Conservation (phyloP, 2,888 invertebrate species). For the Asteroscopus sphinx region DNA sequence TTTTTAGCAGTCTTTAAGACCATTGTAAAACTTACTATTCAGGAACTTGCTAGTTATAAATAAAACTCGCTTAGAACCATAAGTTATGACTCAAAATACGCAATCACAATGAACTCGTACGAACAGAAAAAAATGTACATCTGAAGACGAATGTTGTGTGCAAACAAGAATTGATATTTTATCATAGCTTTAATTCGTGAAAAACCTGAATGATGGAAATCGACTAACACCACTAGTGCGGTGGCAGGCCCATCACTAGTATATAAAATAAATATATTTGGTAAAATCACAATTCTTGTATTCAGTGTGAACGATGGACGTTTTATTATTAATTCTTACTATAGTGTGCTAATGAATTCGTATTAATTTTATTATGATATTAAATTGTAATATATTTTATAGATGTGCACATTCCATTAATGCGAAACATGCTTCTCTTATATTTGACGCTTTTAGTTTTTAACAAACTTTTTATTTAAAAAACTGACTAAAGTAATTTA, state of each 20-base stretch:
- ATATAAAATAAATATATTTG: conserved; percentile 38
- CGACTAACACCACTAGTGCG: conserved; percentile 52
- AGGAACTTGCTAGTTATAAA: background rate
- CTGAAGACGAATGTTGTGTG: conserved; percentile 65
- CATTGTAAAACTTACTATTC: conserved; percentile 8
- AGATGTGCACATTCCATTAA: conserved; percentile 86
- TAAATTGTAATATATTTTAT: conserved; percentile 87
- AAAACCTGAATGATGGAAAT: conserved; percentile 35
- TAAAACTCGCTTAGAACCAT: background rate
- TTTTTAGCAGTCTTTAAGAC: conserved; percentile 29
- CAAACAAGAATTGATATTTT: conserved; percentile 67
- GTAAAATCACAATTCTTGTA: conserved; percentile 78
- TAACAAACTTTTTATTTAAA: conserved; percentile 34
- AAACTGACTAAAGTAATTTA: conserved; percentile 43
- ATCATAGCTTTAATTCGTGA: conserved; percentile 38
- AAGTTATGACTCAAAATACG: conserved; percentile 46
- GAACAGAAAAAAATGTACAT: conserved; percentile 58
- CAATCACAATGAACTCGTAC: conserved; percentile 56
- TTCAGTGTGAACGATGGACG: conserved; percentile 72
- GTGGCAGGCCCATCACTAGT: conserved; percentile 68
- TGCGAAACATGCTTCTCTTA: conserved; percentile 84
- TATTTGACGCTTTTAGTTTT: conserved; percentile 55
- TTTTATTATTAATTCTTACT: conserved; percentile 86
- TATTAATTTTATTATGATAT: conserved; percentile 85
- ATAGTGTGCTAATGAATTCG: conserved; percentile 89